Evolutionary conservation across 2,797 vertebrate species (phyloP).

Genomic region (Macropus fuliginosus): DNA sequence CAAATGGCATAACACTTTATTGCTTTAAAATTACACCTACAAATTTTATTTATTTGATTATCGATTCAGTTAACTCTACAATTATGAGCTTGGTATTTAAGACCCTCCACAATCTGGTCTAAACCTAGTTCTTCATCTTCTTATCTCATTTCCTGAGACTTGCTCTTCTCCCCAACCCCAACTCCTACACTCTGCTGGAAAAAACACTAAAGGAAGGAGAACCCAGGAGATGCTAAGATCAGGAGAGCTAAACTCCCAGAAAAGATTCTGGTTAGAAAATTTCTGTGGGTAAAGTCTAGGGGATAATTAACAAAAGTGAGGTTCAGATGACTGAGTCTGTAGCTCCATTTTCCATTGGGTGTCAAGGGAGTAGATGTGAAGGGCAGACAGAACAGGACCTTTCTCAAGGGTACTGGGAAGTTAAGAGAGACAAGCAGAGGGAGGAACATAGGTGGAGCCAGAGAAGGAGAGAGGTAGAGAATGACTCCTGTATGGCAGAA

Average conservation of each 20-base stretch:
- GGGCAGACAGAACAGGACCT: background rate
- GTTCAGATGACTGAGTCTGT: background rate
- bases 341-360: background rate
- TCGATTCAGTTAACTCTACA: conserved; percentile 13
- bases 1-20: background rate
- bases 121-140: background rate
- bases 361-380: background rate
- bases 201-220: background rate
- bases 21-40: background rate
- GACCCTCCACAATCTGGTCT: conserved; percentile 4
- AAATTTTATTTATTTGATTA: conserved; percentile 28
- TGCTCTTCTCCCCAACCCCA: background rate
- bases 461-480: background rate
- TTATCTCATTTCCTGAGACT: background rate
- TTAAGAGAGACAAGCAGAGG: background rate
- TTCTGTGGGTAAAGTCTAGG: background rate
- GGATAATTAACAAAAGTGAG: background rate
- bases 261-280: background rate
- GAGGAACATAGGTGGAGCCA: background rate
- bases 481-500: background rate
- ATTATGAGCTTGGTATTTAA: conserved; percentile 28
- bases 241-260: background rate
- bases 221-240: background rate
- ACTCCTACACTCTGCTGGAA: background rate
- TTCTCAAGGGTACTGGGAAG: background rate